Percentiles rank a stretch among this genome's conserved stretches.
Conservation (phyloP, 2,888 invertebrate genomes). For the Melieria omissa region DNA sequence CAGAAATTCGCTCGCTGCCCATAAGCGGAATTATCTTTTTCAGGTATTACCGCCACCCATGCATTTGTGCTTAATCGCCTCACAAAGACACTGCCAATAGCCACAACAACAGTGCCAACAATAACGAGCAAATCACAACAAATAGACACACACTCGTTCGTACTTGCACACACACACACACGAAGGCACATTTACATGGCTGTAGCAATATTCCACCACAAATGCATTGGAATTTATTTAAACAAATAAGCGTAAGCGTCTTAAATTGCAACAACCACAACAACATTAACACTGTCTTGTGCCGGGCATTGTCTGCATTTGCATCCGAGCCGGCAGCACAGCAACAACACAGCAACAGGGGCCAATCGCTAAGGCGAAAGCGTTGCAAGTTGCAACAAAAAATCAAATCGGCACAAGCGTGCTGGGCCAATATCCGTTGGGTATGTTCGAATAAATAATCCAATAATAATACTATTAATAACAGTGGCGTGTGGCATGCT, state of each 20-base stretch:
- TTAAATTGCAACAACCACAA: conserved; percentile 38
- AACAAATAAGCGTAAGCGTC: conserved; percentile 40
- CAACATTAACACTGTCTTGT: background rate
- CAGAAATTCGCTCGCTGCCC: too few relatives aligned
- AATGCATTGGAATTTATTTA: conserved; percentile 36
- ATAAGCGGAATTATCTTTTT: background rate
- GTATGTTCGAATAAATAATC: conserved; percentile 34
- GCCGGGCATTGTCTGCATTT: too few relatives aligned
- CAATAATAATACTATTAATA: conserved; percentile 38
- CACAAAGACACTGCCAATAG: conserved; percentile 3
- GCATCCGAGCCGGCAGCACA: too few relatives aligned
- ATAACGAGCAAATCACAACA: conserved; percentile 16
- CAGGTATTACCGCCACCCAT: conserved; percentile 25
- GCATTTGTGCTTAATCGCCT: conserved; percentile 38
- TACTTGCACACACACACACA: conserved; percentile 4
- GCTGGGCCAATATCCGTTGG: conserved; percentile 13
- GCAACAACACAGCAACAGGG: background rate
- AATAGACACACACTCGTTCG: conserved; percentile 4
- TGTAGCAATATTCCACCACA: background rate
- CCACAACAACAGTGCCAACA: conserved; percentile 2
- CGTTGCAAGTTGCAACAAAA: conserved; percentile 4
- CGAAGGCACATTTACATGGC: conserved; percentile 1
- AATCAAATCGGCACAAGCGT: conserved; percentile 14
- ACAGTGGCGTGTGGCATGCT: conserved; percentile 4
- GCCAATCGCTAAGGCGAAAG: background rate